Evolutionary conservation across 1,140 invertebrate species (phyloP), one percentile per base, ranked within the genome.

Genomic region (Sweltsa coloradensis): DNA sequence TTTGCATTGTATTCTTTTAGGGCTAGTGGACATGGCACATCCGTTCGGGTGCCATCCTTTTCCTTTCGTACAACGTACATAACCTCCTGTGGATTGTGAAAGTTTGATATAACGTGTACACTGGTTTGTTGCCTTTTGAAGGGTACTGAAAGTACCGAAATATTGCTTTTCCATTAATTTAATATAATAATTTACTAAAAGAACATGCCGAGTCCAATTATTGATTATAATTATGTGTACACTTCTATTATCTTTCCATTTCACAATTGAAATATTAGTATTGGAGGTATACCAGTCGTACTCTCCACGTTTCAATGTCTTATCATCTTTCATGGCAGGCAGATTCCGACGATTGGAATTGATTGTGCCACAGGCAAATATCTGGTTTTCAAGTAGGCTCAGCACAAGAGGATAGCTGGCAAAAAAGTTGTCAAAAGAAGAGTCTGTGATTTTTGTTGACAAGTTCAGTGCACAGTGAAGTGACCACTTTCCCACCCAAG

Each of bases 1-100:
- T 65, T 47, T 36, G 49, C 44, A 47, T 63, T 66, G 44, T 66
- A 68, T 45, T 65, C 55, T 22, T 54, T 56, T 5, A 63, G 49
- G 5, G 59, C 52, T 53, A 50, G 40, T 40, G 61, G 58, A 46
- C 58, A 54, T 16, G 45, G 16, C 29, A 60, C 36, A 22, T 37
- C 29, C 23, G 29, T 44, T 40, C 44, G 45, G 23, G 26, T 31
- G 29, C 56, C 51, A 52, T 51, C 27, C 50, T 53, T 55, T n/a
- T n/a, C 54, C 45, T 42, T 55, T n/a, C n/a, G n/a, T n/a, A n/a
- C n/a, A n/a, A n/a, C n/a, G n/a, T n/a, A n/a, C n/a, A n/a, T n/a
- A n/a, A n/a, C n/a, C n/a, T n/a, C n/a, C n/a, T n/a, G n/a, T n/a
- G n/a, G n/a, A n/a, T n/a, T n/a, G n/a, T n/a, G n/a, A n/a, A n/a